phyloP scores from a whole-genome alignment of 1,140 invertebrate genomes.

The Dryas iulia region DNA sequence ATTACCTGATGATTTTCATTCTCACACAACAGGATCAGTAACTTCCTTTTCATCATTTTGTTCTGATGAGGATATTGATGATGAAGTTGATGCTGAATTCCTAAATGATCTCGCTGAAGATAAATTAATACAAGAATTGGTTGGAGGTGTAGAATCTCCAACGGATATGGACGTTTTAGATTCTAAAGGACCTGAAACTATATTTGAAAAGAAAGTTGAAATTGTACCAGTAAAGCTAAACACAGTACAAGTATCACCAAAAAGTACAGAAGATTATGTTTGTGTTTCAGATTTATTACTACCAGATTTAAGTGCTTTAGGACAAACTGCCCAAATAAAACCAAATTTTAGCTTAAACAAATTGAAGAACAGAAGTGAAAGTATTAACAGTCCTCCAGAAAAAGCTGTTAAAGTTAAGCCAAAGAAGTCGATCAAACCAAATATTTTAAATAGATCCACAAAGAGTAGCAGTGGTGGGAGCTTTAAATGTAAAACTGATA shows the following conservation, averaged over 20 bases:
- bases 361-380: slow-evolving; percentile 67
- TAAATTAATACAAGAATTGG: slow-evolving; percentile 66
- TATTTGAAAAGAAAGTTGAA: slow-evolving; percentile 72
- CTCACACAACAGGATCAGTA: slow-evolving; percentile 55
- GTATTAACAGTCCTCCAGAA: slow-evolving; percentile 65
- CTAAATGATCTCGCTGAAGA: slow-evolving; percentile 58
- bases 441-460: slow-evolving; percentile 49
- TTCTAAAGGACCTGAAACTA: slow-evolving; percentile 74
- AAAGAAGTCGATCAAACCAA: slow-evolving; percentile 51
- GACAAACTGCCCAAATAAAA: slow-evolving; percentile 71
- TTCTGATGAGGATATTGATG: slow-evolving; percentile 66
- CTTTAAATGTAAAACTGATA: slow-evolving; percentile 53
- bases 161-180: slow-evolving; percentile 67
- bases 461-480: slow-evolving; percentile 40
- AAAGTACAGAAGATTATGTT: slow-evolving; percentile 63
- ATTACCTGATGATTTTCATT: slow-evolving; percentile 69
- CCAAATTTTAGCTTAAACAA: slow-evolving; percentile 72
- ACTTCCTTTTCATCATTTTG: slow-evolving; percentile 68
- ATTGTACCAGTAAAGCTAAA: slow-evolving; percentile 70
- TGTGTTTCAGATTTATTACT: slow-evolving; percentile 60
- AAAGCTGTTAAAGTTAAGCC: slow-evolving; percentile 67
- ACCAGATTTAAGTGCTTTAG: slow-evolving; percentile 57
- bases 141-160: slow-evolving; percentile 68
- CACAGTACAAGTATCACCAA: slow-evolving; percentile 43
- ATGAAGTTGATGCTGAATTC: slow-evolving; percentile 60